Base-by-base conservation (phyloP, 2,797 vertebrate genomes). In the Jordanella pulchra region DNA sequence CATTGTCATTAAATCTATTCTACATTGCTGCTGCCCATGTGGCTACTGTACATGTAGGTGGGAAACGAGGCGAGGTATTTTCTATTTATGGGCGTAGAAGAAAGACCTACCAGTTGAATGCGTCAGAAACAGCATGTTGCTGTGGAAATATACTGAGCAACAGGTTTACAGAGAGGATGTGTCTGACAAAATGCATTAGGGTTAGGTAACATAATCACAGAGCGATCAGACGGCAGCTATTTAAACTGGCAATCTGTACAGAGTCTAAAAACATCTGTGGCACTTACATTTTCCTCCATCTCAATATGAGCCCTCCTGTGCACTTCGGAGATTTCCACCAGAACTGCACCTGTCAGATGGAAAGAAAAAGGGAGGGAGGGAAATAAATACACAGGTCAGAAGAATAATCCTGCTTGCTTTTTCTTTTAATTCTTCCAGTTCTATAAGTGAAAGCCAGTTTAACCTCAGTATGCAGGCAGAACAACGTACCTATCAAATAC, bases 281-380 rank as follows among this genome's bases (percentile, higher is more conserved):
- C 51, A 95, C 97, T 90, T 93, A 99, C 98, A 63, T 96, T 97
- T 88, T 99, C 97, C 65, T 99, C 97, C 72, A 98, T 91, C 78
- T 95, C 97, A 35, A 96, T 92, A 71, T 98, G 95, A 77, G 97
- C 96, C 86, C 95, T 97, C 91, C 95, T 97, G 89, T 99, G 96
- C 21, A 96, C 95, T 71, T 94, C 97, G 0, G 97, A 97, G 89
- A 99, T 98, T 86, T 99, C 97, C 87, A 95, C 92, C 70, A 99
- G 95, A 76, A 98, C 97, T 4, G 93, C 95, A 60, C 98, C 98
- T 99, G 92, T 77, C n/a, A 90, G 69, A 93, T 14, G 83, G 32
- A 87, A 65, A 84, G 18, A 44, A 68, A 82, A 50, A 17, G 74
- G 61, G 39, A 70, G 53, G 67, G 50, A 77, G 25, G 65, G 53